A percentile compares a stretch with the other conserved stretches of the same genome.
These are phyloP conservation scores for Diachasma alloeum DNA, from an alignment of 1,140 invertebrate species.

Conservation along the genomic window DNA sequence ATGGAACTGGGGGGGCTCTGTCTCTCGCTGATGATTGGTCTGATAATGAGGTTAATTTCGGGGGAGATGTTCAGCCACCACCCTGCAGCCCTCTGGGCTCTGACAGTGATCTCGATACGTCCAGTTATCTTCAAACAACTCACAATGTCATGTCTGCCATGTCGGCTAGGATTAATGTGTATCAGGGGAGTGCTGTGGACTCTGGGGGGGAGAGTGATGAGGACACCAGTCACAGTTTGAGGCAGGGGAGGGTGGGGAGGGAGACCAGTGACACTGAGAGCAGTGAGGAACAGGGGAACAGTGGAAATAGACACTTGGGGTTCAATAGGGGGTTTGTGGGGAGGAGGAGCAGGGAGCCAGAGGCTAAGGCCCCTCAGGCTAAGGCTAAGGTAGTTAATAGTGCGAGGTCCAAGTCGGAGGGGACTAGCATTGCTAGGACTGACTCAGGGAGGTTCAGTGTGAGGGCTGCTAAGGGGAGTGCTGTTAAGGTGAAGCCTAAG, in stretches of 20 bases:
- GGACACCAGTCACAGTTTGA: constrained; percentile 52
- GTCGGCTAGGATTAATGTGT: constrained; percentile 64
- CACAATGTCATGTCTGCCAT: constrained; percentile 71
- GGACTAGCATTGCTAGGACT: constrained; percentile 62
- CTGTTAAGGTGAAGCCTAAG: constrained; percentile 15
- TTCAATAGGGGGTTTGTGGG: constrained; percentile 20
- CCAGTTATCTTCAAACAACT: constrained; percentile 49
- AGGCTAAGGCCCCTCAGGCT: constrained; percentile 20
- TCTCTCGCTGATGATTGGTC: constrained; percentile 51
- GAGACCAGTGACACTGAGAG: constrained; percentile 49
- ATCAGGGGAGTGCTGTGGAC: constrained; percentile 43
- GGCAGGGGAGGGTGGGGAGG: constrained; percentile 39
- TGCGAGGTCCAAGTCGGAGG: constrained; percentile 38
- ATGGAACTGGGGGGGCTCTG: constrained; percentile 60
- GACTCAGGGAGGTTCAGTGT: constrained; percentile 75
- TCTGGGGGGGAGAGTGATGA: constrained; percentile 53
- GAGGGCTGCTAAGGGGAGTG: constrained; percentile 55
- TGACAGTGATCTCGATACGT: constrained; percentile 52
- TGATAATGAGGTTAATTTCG: constrained; percentile 46
- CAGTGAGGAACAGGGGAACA: constrained; percentile 44
- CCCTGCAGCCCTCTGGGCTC: constrained; percentile 49
- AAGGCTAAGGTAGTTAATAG: constrained; percentile 37
- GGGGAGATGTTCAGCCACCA: constrained; percentile 46
- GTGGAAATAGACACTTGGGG: constrained; percentile 60
- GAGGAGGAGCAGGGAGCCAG: not conserved